Base-by-base conservation (phyloP, 2,113 vertebrate species). In the Todiramphus chloris region DNA sequence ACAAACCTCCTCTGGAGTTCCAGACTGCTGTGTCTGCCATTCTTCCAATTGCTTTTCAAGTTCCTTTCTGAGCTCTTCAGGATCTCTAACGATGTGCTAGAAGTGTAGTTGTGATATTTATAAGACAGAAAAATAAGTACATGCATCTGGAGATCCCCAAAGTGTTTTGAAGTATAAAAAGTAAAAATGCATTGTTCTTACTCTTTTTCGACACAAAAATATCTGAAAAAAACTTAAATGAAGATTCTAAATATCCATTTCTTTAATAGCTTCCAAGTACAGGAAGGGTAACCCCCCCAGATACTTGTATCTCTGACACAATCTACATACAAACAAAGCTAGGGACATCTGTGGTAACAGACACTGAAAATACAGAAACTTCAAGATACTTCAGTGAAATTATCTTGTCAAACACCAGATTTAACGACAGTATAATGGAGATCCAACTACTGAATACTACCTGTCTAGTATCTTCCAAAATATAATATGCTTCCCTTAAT, bases 41-140 rank as follows among this genome's bases (percentile, higher is more conserved):
- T 96, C 96, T 95, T 99, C 99, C 97, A 99, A 68, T 44, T 99
- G 99, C 85, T 97, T 98, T 98, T 99, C 99, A 97, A 99, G 98
- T 95, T 99, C 99, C 92, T 96, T 98, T 91, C 99, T 98, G 19
- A 99, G 97, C 79, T 99, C 98, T 73, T 96, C 98, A 9, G 98
- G 98, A 95, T 99, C 98, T 83, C 97, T 98, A 81, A 98, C 11
- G 35, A 97, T 59, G 33, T 92, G 98, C 98, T 99, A 96, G 56
- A 80, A 95, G n/a, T 51, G 24, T 2, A 93, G 35, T 68, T 70
- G 89, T 0, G 24, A 72, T 6, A 95, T 83, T 84, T 44, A 87
- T 35, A 46, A 93, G 50, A 94, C 24, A 93, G 28, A 62, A 81
- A 83, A 82, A 2, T 41, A 69, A 46, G 24, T 62, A 60, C 37